Base-by-base conservation (phyloP, 2,113 vertebrate species). In the Thunnus thynnus region DNA sequence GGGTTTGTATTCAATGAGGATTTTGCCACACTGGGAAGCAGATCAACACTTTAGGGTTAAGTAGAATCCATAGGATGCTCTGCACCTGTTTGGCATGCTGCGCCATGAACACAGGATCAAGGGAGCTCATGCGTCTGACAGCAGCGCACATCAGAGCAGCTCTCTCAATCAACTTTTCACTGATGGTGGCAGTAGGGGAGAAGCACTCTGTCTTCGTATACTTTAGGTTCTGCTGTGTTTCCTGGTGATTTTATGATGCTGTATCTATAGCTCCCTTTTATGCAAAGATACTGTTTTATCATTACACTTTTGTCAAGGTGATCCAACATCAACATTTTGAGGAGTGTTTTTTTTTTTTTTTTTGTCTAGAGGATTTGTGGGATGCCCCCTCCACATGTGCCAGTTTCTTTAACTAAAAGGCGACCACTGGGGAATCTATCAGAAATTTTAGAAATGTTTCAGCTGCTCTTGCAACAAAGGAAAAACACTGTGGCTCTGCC, bases 21-120 rank as follows among this genome's bases (percentile, higher is more conserved):
- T 61, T 66, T 83, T 46, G 58, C 56, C 61, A 76, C 3, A 8
- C 77, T 72, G 77, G 48, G 72, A 70, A 72, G 64, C 72, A 86
- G 66, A 64, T 85, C 79, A 74, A 63, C 82, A 80, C 56, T 75
- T 78, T 41, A 74, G 22, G 64, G 57, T 83, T 74, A 63, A 82
- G 80, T 60, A 52, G 52, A 83, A 86, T 87, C 88, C 64, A 78
- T 83, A 85, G 79, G 74, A 74, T n/a, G 58, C 82, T 87, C 70
- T 77, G 66, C 55, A 50, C 6, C 80, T 77, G 75, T 62, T 89
- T 88, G 80, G 55, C 74, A 80, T 83, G 72, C 82, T 13, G 69
- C 65, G 30, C 63, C 89, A 58, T 77, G 73, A 79, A 41, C 61
- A 36, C 52, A 56, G 66, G 87, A 87, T 91, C 82, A 86, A 78